These are phyloP conservation scores for Bujurquina vittata DNA, from an alignment of 2,113 vertebrate genomes.

Conservation along the genomic window DNA sequence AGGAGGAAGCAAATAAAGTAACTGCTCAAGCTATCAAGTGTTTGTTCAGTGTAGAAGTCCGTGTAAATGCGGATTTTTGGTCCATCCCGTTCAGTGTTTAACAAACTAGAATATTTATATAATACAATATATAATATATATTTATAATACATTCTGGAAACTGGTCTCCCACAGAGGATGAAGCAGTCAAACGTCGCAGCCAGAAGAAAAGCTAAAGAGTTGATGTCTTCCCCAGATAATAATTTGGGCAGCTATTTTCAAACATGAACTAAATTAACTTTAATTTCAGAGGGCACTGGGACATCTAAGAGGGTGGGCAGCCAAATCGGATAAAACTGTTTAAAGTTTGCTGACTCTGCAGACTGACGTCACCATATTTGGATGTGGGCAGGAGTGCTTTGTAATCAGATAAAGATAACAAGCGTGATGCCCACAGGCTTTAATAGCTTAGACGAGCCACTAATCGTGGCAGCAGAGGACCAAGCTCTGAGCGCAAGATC, in stretches of 20 bases:
- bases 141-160: too few relatives aligned
- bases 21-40: too few relatives aligned
- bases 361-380: background rate
- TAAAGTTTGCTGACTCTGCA: background rate
- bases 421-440: background rate
- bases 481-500: too few relatives aligned
- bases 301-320: background rate
- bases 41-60: background rate
- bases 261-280: background rate
- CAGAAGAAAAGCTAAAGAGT: background rate
- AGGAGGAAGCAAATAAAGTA: background rate
- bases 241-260: rapidly evolving
- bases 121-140: too few relatives aligned
- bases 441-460: background rate
- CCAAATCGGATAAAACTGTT: background rate
- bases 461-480: too few relatives aligned
- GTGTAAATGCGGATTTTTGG: rapidly evolving
- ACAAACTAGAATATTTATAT: background rate
- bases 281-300: background rate
- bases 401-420: background rate
- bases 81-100: background rate
- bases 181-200: background rate
- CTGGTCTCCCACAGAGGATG: too few relatives aligned
- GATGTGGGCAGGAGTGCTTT: background rate
- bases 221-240: background rate